Base-by-base conservation (phyloP, 2,113 vertebrate species). In the Eulemur rufifrons region DNA sequence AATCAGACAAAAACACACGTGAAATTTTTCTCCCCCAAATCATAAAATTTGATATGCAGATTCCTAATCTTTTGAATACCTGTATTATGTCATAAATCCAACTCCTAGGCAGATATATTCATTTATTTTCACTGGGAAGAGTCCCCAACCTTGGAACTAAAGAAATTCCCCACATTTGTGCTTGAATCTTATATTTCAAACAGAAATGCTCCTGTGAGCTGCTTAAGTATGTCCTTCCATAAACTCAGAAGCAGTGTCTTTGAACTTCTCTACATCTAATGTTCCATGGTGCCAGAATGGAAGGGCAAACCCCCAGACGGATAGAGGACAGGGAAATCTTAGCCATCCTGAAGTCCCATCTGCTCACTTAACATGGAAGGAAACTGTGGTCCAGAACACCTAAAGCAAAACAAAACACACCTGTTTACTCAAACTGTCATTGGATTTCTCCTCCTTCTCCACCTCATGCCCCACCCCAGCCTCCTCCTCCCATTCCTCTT, bases 291-390 rank as follows among this genome's bases (percentile, higher is more conserved):
- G 64, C 71, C 86, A 94, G 74, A 7, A 69, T 45, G 71, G 47
- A 94, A 95, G 88, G 93, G 37, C 77, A 83, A 88, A 69, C 12
- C 59, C 59, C 89, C 95, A 91, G 97, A 96, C 91, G 96, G 90
- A 32, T 86, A 47, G 89, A 94, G 94, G 85, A 88, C 80, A 25
- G 32, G 71, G 25, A 66, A 64, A 34, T 68, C 71, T 91, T 73
- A 54, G 77, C 69, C 27, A 18, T 73, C 68, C 93, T 83, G 32
- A 54, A 85, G 80, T 39, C 61, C 97, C 97, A 97, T 97, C 95
- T 98, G 97, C 77, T 97, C 77, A 18, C 77, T 52, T n/a, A 32
- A 54, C 69, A 9, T 25, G 88, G 8, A 50, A 64, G 64, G 27
- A 52, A 69, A 68, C 32, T 25, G 93, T 68, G 80, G 64, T 66